phyloP scores from a whole-genome alignment of 2,113 vertebrate genomes.

The Syngnathus floridae region DNA sequence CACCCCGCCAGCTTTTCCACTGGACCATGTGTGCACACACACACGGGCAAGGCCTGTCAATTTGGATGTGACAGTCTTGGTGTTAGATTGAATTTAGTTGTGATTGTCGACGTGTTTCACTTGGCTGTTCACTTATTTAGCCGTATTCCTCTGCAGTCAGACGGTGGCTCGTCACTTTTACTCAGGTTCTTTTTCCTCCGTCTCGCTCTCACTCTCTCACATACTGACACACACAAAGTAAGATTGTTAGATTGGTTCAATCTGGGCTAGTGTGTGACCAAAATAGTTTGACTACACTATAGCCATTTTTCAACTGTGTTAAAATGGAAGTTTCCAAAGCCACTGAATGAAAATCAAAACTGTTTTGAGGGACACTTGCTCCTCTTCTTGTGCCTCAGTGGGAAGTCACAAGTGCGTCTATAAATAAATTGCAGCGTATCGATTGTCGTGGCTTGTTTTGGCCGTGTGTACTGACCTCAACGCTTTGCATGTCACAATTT shows the following conservation, averaged over 20 bases:
- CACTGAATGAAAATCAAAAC: background rate
- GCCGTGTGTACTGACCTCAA: slow-evolving; percentile 39
- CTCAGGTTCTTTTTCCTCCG: slow-evolving; percentile 3
- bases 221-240: slow-evolving; percentile 6
- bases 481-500: slow-evolving; percentile 30
- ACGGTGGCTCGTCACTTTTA: slow-evolving; percentile 20
- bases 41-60: slow-evolving; percentile 22
- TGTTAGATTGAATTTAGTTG: slow-evolving; percentile 39
- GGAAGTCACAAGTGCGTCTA: slow-evolving; percentile 41
- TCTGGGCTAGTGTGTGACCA: slow-evolving; percentile 4
- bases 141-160: background rate
- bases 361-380: slow-evolving; percentile 5
- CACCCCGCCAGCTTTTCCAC: slow-evolving; percentile 7
- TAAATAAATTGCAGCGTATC: slow-evolving; percentile 53
- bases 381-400: slow-evolving; percentile 20
- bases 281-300: slow-evolving; percentile 4
- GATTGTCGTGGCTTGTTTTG: slow-evolving; percentile 50
- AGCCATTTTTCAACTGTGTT: background rate
- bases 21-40: slow-evolving; percentile 7
- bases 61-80: slow-evolving; percentile 21
- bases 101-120: slow-evolving; percentile 38
- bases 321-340: background rate
- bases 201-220: background rate
- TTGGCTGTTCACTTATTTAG: slow-evolving; percentile 28
- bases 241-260: background rate